Percentiles rank a stretch among this genome's conserved stretches.
These are phyloP conservation scores for Aptenodytes forsteri DNA, from an alignment of 2,113 vertebrate species.

Conservation along the genomic window DNA sequence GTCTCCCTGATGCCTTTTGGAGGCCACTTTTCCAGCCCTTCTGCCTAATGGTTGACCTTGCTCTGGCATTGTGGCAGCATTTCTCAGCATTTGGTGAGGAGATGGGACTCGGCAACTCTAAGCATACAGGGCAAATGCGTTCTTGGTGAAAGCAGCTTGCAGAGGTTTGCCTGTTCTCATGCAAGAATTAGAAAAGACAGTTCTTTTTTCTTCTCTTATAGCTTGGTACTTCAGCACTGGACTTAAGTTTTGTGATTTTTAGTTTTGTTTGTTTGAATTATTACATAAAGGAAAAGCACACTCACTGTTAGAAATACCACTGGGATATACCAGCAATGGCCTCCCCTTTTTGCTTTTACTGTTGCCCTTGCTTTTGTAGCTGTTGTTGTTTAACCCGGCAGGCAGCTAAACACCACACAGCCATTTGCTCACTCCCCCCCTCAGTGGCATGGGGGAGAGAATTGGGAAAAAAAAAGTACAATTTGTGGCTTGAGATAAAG, in stretches of 20 bases:
- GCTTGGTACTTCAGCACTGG: background rate
- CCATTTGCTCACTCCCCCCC: too few relatives aligned
- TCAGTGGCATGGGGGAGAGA: too few relatives aligned
- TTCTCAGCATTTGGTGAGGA: background rate
- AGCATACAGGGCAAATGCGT: background rate
- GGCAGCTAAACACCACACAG: too few relatives aligned
- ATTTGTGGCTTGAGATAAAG: too few relatives aligned
- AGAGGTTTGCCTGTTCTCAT: background rate
- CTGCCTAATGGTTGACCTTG: background rate
- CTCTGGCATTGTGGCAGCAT: background rate
- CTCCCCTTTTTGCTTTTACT: background rate
- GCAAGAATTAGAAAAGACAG: background rate
- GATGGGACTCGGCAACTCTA: background rate
- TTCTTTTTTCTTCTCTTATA: background rate
- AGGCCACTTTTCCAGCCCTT: background rate
- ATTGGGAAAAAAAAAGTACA: too few relatives aligned
- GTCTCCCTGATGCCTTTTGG: background rate
- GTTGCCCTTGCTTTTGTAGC: background rate
- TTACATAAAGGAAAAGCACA: background rate
- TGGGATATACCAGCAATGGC: accelerated
- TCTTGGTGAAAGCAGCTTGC: background rate
- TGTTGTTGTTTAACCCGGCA: too few relatives aligned
- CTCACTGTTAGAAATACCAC: background rate
- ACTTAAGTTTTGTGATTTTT: background rate
- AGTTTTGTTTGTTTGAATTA: background rate